Percentiles rank a stretch among this genome's conserved stretches.
phyloP scores from a whole-genome alignment of 2,888 invertebrate species.

The Portevinia maculata region DNA sequence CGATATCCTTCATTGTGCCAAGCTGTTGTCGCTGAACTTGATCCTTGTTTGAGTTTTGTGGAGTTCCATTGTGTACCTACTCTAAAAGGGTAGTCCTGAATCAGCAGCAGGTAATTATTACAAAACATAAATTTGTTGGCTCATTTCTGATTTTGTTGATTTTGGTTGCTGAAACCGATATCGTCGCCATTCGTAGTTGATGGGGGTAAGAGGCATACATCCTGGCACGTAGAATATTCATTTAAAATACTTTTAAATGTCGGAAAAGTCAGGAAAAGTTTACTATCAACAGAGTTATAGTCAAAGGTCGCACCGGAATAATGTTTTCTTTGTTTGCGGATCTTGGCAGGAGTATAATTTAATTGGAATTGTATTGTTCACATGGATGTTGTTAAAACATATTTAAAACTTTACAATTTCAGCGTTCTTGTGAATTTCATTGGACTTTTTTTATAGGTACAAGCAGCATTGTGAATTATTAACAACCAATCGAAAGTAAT shows the following conservation, averaged over 20 bases:
- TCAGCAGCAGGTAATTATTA: conserved; percentile 49
- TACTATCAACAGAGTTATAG: background rate
- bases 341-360: conserved; percentile 5
- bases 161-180: background rate
- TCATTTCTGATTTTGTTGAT: conserved; percentile 47
- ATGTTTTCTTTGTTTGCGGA: background rate
- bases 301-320: background rate
- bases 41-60: conserved; percentile 41
- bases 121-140: conserved; percentile 28
- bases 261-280: background rate
- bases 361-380: background rate
- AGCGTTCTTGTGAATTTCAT: background rate
- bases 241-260: background rate
- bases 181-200: background rate
- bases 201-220: background rate
- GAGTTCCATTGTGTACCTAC: background rate
- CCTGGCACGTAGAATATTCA: background rate
- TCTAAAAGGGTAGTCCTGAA: background rate
- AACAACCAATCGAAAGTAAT: no score
- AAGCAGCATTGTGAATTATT: no score
- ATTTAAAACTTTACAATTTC: background rate
- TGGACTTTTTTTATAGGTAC: background rate
- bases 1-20: conserved; percentile 43
- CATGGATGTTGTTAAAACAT: background rate
- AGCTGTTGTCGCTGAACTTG: conserved; percentile 62